Evolutionary conservation across 2,797 vertebrate species (phyloP).

Genomic region (Chrosomus eos): DNA sequence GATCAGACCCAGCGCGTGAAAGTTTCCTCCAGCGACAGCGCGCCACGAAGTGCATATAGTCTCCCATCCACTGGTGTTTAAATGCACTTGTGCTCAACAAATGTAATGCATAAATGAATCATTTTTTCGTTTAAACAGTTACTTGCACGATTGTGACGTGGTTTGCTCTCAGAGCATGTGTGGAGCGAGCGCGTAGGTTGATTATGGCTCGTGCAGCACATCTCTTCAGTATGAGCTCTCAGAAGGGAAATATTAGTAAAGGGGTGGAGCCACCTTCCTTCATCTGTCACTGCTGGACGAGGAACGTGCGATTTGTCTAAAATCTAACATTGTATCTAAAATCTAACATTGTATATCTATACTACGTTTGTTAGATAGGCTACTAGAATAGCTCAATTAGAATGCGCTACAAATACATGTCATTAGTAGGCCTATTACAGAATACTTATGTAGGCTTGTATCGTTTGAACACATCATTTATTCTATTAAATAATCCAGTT

Average conservation of each 20-base stretch:
- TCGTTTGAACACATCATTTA: background rate
- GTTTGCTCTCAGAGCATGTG: slow-evolving; percentile 10
- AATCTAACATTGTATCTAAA: background rate
- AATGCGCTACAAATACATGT: background rate
- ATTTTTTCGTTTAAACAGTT: background rate
- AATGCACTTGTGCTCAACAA: background rate
- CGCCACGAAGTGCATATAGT: background rate
- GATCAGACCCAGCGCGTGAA: slow-evolving; percentile 9
- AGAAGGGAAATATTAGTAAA: slow-evolving; percentile 49
- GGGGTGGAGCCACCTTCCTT: slow-evolving; percentile 49
- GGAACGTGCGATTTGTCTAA: background rate
- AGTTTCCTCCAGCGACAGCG: slow-evolving; percentile 14
- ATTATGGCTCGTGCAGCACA: slow-evolving; percentile 15
- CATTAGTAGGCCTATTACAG: background rate
- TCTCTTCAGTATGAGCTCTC: slow-evolving; percentile 55
- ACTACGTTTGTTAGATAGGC: background rate
- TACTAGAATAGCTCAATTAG: background rate
- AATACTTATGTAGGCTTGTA: background rate
- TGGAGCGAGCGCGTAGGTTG: slow-evolving; percentile 19
- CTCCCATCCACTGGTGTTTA: background rate
- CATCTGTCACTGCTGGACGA: slow-evolving; percentile 50
- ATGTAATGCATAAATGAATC: background rate
- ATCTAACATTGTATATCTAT: background rate
- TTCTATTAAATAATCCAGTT: background rate
- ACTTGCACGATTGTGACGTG: background rate